phyloP scores from a whole-genome alignment of 2,888 invertebrate species.

The Ophion slaviceki region DNA sequence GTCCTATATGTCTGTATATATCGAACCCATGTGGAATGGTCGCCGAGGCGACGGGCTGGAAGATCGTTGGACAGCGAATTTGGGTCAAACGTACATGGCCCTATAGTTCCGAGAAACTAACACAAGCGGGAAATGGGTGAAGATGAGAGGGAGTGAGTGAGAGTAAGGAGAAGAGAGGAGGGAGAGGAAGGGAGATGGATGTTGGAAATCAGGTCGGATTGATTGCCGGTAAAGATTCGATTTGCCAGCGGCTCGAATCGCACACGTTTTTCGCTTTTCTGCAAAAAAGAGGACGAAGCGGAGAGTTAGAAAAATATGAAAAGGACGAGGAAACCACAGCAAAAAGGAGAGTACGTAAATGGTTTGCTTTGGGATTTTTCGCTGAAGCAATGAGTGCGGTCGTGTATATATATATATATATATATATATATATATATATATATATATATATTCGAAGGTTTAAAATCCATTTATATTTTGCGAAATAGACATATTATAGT shows the following conservation, averaged over 20 bases:
- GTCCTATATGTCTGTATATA: conserved; percentile 11
- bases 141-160: conserved; percentile 1
- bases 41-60: conserved; percentile 44
- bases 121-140: conserved; percentile 36
- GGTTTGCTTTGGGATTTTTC: background rate
- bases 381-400: background rate
- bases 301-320: conserved; percentile 12
- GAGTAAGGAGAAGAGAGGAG: background rate
- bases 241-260: conserved; percentile 37
- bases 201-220: conserved; percentile 63
- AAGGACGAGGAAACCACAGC: background rate
- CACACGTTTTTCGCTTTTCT: conserved; percentile 18
- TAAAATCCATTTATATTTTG: too few species aligned
- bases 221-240: conserved; percentile 64
- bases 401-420: too few species aligned
- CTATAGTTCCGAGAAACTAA: conserved; percentile 50
- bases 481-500: too few species aligned
- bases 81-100: conserved; percentile 62
- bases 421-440: too few species aligned
- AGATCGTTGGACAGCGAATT: conserved; percentile 62
- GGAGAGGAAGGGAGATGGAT: conserved; percentile 49
- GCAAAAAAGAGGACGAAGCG: background rate
- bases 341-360: background rate
- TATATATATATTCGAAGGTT: too few species aligned
- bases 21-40: conserved; percentile 25